Evolutionary conservation across 2,113 vertebrate species (phyloP), one percentile per base, ranked within the genome.

Genomic region (Brachionichthys hirsutus): DNA sequence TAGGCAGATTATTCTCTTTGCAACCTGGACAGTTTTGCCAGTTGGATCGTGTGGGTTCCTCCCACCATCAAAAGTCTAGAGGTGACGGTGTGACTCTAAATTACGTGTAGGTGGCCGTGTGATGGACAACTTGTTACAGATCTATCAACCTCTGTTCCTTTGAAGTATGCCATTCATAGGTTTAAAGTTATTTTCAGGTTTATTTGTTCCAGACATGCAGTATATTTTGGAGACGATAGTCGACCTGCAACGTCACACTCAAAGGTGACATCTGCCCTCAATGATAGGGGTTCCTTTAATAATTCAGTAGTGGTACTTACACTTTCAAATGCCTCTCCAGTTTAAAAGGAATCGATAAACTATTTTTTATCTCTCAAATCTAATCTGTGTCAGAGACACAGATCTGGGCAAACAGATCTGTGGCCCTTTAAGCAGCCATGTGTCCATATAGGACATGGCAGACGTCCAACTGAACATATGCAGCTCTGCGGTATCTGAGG

Each of bases 361-460:
- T n/a, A n/a, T n/a, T 13, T 62, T 56, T 43, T 60, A 41, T 48
- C 53, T 36, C 62, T 20, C 24, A 12, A 67, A 47, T 20, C 4
- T 42, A 53, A 66, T 80, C 66, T 63, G 62, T 80, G 72, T 63
- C 77, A 67, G 19, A 66, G 68, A 63, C 70, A n/a, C n/a, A n/a
- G n/a, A n/a, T 14, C 24, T 30, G 65, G 75, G 80, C 81, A 58
- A 83, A 80, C 55, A 68, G 73, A 81, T 71, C 63, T 78, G 48
- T 80, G 73, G 84, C 74, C 81, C 65, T 76, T 13, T n/a, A 71
- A 73, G 80, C 68, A 38, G 64, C 84, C 83, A 84, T 87, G 85
- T 88, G 83, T 77, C 72, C 82, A 84, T 82, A 43, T 74, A 83
- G 83, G 75, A 85, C 82, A 82, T 72, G 85, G 75, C 67, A 59